Evolutionary conservation across 2,888 invertebrate species (phyloP), one percentile per base, ranked within the genome.

Genomic region (Callimorpha dominula): DNA sequence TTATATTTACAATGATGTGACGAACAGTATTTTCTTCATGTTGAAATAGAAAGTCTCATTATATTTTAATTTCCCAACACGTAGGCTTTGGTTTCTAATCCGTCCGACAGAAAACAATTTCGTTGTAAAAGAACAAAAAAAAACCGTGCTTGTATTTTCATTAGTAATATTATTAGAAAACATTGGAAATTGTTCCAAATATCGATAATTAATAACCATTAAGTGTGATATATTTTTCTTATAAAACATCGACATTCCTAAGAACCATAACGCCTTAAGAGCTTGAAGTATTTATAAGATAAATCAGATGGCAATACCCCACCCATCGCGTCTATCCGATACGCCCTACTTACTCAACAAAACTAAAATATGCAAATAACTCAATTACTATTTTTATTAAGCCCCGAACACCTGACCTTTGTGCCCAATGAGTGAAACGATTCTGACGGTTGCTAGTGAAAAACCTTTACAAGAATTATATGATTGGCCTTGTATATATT

Each of bases 301-400:
- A 66, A 66, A 50, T 52, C 31, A 43, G n/a, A 49, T 17, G 15
- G 17, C 54, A 9, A 40, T 54, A 54, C 11, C 14, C 5, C 1
- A 43, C n/a, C 17, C 54, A 57, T n/a, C n/a, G n/a, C n/a, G 57
- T 57, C 54, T 49, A 65, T 65, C 1, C 15, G 70, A 43, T 46
- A 31, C 57, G 57, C 54, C 15, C 46, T 57, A 57, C 54, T 65
- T 49, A 43, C 42, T 12, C 31, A 57, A 57, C 31, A 54, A 46
- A 17, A 15, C 42, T 43, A 57, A 49, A 49, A 54, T 52, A 65
- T 70, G 65, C 46, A 65, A 70, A 70, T 65, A 49, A 65, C 46
- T 46, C 43, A 31, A 60, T 62, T 65, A 42, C 15, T 64, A 20
- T 64, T 52, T 42, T 64, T 52, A 42, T 64, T 9, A 4, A n/a